phyloP scores from a whole-genome alignment of 2,113 vertebrate genomes.

The Andinoacara biseriatus region DNA sequence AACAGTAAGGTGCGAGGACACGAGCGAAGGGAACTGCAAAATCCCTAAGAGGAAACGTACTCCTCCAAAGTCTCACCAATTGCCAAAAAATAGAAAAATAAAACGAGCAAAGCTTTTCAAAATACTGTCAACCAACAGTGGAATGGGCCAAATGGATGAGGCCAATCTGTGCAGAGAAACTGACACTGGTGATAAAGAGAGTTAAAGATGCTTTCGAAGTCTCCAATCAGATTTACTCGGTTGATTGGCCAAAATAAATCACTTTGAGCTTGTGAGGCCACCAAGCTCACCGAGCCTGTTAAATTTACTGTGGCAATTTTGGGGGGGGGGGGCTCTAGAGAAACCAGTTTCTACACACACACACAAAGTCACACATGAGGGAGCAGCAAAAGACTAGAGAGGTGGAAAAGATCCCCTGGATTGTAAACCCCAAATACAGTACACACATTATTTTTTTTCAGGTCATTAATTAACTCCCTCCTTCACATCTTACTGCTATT shows the following conservation, averaged over 20 bases:
- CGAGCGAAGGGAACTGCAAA: not conserved
- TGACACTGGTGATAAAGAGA: constrained; percentile 55
- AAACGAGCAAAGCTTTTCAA: constrained; percentile 29
- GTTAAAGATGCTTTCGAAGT: constrained; percentile 53
- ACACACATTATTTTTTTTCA: not conserved
- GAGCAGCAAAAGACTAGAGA: not conserved
- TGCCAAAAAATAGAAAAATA: constrained; percentile 26
- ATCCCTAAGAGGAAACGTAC: constrained; percentile 7
- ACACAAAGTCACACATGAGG: constrained; percentile 4
- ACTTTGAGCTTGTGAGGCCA: constrained; percentile 39
- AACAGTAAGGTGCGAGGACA: not conserved
- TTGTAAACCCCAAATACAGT: not conserved
- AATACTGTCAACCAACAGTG: constrained; percentile 43
- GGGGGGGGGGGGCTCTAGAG: not conserved
- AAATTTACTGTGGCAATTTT: constrained; percentile 58
- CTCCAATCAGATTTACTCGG: constrained; percentile 50
- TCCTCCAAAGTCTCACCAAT: constrained; percentile 27
- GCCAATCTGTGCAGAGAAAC: constrained; percentile 38
- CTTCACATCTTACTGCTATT: not conserved
- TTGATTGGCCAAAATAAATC: constrained; percentile 68
- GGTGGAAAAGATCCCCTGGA: not conserved
- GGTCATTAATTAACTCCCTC: not conserved
- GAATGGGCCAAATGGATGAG: constrained; percentile 35
- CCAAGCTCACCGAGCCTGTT: constrained; percentile 46
- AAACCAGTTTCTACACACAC: not conserved